A percentile compares a stretch with the other conserved stretches of the same genome.
Conservation (phyloP, 2,113 vertebrate genomes). For the Toxotes jaculatrix region DNA sequence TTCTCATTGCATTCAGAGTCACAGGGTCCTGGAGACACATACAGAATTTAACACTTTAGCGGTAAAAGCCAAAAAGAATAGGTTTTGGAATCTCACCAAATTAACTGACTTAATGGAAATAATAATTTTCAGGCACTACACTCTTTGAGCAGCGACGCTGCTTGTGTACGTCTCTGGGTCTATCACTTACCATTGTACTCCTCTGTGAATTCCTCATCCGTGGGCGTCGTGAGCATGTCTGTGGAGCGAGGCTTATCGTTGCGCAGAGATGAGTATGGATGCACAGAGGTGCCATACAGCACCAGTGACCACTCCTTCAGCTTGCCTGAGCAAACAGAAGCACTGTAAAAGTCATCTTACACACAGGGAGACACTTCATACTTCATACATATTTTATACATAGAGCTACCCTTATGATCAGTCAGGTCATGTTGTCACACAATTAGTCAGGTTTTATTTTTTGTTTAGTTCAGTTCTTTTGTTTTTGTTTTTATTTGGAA, state of each 20-base stretch:
- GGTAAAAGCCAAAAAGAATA: background rate
- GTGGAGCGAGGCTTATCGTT: conserved; percentile 90
- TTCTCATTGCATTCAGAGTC: conserved; percentile 95
- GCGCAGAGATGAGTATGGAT: conserved; percentile 92
- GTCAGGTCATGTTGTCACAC: too few relatives aligned
- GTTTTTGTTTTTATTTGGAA: background rate
- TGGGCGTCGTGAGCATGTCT: conserved; percentile 69
- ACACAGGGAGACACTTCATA: background rate
- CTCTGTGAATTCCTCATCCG: conserved; percentile 92
- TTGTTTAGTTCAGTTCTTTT: too few relatives aligned
- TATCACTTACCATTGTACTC: conserved; percentile 91
- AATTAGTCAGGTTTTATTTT: too few relatives aligned
- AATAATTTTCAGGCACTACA: background rate
- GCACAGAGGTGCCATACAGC: conserved; percentile 94
- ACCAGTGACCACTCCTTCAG: conserved; percentile 99
- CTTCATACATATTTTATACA: background rate
- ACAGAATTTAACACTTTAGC: background rate
- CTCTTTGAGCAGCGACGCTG: background rate
- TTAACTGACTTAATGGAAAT: background rate
- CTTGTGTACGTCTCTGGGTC: background rate
- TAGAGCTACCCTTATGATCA: too few relatives aligned
- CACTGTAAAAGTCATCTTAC: background rate
- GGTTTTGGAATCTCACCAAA: background rate
- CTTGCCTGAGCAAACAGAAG: conserved; percentile 87
- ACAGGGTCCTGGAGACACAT: conserved; percentile 88